Conservation (phyloP, 2,888 invertebrate genomes). For the Aphidius colemani region DNA sequence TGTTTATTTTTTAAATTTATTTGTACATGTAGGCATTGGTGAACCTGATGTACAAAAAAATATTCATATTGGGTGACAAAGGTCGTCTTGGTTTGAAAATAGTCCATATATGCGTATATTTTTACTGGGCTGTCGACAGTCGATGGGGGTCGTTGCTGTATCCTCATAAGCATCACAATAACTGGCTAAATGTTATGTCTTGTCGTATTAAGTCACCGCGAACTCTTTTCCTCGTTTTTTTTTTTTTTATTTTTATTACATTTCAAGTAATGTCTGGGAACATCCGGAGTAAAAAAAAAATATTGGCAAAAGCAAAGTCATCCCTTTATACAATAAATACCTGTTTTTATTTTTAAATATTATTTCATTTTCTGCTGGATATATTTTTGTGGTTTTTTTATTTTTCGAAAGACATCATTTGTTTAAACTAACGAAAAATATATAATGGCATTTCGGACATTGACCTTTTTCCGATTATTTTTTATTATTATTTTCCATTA, state of each 20-base stretch:
- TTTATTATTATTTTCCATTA: background rate
- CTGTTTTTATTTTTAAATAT: background rate
- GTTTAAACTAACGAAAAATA: conserved; percentile 19
- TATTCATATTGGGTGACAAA: conserved; percentile 13
- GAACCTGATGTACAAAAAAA: conserved; percentile 25
- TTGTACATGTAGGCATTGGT: conserved; percentile 24
- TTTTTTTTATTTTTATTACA: conserved; percentile 31
- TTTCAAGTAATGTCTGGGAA: conserved; percentile 50
- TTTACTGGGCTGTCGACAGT: no score
- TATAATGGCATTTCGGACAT: no score
- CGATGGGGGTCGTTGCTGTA: conserved; percentile 45
- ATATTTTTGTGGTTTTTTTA: conserved; percentile 3
- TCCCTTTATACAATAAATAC: conserved; percentile 28
- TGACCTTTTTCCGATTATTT: conserved; percentile 15
- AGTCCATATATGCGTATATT: no score
- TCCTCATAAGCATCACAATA: conserved; percentile 55
- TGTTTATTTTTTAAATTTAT: conserved; percentile 17
- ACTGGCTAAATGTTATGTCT: conserved; percentile 54
- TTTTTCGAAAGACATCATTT: conserved; percentile 22
- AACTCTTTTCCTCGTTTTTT: conserved; percentile 25
- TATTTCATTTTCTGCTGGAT: background rate
- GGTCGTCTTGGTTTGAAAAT: conserved; percentile 17
- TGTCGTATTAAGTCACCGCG: conserved; percentile 55
- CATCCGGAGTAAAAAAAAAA: conserved; percentile 45
- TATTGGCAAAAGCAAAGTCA: conserved; percentile 31